These are phyloP conservation scores for Aspidiotus rigidus DNA, from an alignment of 2,888 invertebrate genomes.

Conservation along the genomic window DNA sequence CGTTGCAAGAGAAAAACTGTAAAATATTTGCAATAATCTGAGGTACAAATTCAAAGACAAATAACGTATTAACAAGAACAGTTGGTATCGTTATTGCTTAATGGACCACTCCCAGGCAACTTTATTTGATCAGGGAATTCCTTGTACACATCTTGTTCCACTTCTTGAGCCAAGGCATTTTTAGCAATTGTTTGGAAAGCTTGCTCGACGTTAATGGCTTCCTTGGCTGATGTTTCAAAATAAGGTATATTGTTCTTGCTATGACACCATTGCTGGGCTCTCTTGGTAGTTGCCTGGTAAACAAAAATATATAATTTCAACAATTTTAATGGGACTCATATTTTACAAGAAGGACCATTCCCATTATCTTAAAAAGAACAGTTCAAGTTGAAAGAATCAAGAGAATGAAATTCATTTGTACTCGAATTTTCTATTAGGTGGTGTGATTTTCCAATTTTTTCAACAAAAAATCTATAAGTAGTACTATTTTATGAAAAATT, in stretches of 20 bases:
- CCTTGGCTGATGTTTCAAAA: constrained; percentile 99
- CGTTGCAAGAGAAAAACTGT: too few species aligned
- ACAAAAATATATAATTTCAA: too few species aligned
- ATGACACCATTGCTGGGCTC: constrained; percentile 98
- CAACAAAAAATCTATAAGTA: too few species aligned
- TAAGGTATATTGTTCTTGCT: constrained; percentile 98
- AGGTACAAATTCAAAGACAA: background rate
- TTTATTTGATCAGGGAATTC: constrained; percentile 97
- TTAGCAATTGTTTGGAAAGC: constrained; percentile 98
- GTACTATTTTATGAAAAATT: too few species aligned
- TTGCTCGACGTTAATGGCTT: constrained; percentile 96
- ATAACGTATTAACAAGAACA: constrained; percentile 35
- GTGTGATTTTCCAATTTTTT: too few species aligned
- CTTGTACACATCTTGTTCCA: constrained; percentile 80
- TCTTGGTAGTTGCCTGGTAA: constrained; percentile 63
- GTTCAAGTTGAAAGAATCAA: too few species aligned
- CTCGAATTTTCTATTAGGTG: too few species aligned
- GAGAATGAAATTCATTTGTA: too few species aligned
- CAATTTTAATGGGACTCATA: too few species aligned
- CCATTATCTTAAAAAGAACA: too few species aligned
- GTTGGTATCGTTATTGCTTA: constrained; percentile 30
- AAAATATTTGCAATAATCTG: too few species aligned
- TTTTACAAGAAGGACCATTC: too few species aligned
- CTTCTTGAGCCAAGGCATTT: constrained; percentile 79
- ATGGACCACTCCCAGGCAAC: constrained; percentile 62